phyloP scores from a whole-genome alignment of 2,888 invertebrate species.

The Corythucha ciliata region DNA sequence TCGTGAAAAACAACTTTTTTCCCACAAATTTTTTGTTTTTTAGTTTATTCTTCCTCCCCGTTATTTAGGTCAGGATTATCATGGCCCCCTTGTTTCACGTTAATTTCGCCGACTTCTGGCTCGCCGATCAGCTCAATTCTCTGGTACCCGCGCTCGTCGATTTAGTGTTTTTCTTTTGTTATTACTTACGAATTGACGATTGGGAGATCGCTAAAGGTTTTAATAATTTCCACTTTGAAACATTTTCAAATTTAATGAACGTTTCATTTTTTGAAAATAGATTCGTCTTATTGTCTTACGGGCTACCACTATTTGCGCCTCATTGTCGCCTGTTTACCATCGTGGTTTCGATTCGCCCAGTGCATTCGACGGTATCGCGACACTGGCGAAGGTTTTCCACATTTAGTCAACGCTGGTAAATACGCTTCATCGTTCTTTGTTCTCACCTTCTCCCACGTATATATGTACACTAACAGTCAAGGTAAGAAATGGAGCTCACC shows the following conservation, averaged over 20 bases:
- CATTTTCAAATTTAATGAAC: too few relatives aligned
- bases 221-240: neutral
- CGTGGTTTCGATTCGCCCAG: slow-evolving; percentile 96
- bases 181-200: slow-evolving; percentile 71
- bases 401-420: slow-evolving; percentile 95
- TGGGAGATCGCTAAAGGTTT: slow-evolving; percentile 61
- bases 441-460: slow-evolving; percentile 70
- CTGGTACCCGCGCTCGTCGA: slow-evolving; percentile 82
- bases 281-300: slow-evolving; percentile 22
- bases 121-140: slow-evolving; percentile 95
- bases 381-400: slow-evolving; percentile 86
- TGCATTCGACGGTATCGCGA: slow-evolving; percentile 92
- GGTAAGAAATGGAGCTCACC: slow-evolving; percentile 5
- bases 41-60: slow-evolving; percentile 18
- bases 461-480: slow-evolving; percentile 53
- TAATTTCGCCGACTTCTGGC: slow-evolving; percentile 96
- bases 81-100: slow-evolving; percentile 90
- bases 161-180: slow-evolving; percentile 87
- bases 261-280: too few relatives aligned
- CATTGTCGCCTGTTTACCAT: slow-evolving; percentile 83
- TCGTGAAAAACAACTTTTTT: neutral
- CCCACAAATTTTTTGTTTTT: slow-evolving; percentile 18
- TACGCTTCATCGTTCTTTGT: slow-evolving; percentile 96
- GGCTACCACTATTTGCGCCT: slow-evolving; percentile 55
- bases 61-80: slow-evolving; percentile 63